A percentile compares a stretch with the other conserved stretches of the same genome.
Conservation (phyloP, 2,113 vertebrate species). For the Leuciscus idus region DNA sequence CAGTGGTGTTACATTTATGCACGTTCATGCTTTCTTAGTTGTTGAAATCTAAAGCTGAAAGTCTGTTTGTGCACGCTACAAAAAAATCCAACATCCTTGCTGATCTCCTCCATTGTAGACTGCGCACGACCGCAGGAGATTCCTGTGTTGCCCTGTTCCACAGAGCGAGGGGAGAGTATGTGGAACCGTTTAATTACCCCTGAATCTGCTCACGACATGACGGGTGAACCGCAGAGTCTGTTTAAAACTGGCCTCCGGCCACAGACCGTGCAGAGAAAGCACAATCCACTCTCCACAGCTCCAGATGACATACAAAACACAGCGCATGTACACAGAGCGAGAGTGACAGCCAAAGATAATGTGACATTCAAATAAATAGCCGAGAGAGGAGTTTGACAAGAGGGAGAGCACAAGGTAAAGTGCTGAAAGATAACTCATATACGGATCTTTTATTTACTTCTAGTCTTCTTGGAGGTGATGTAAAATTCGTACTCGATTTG, state of each 20-base stretch:
- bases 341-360: conserved; percentile 30
- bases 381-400: conserved; percentile 19
- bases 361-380: conserved; percentile 42
- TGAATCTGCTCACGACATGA: conserved; percentile 56
- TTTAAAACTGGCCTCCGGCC: conserved; percentile 49
- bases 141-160: conserved; percentile 52
- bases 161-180: conserved; percentile 51
- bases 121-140: conserved; percentile 54
- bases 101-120: conserved; percentile 51
- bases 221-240: conserved; percentile 53
- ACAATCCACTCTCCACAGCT: conserved; percentile 37
- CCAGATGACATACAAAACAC: conserved; percentile 46
- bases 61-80: background rate
- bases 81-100: conserved; percentile 2
- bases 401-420: background rate
- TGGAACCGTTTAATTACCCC: conserved; percentile 62
- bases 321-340: conserved; percentile 13
- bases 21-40: background rate
- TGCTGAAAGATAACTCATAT: background rate
- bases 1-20: background rate
- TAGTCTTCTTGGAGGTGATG: background rate
- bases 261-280: conserved; percentile 50
- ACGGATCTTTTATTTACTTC: background rate
- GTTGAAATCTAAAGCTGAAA: background rate
- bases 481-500: background rate